These are phyloP conservation scores for Mohoua ochrocephala DNA, from an alignment of 2,113 vertebrate genomes.

Conservation along the genomic window DNA sequence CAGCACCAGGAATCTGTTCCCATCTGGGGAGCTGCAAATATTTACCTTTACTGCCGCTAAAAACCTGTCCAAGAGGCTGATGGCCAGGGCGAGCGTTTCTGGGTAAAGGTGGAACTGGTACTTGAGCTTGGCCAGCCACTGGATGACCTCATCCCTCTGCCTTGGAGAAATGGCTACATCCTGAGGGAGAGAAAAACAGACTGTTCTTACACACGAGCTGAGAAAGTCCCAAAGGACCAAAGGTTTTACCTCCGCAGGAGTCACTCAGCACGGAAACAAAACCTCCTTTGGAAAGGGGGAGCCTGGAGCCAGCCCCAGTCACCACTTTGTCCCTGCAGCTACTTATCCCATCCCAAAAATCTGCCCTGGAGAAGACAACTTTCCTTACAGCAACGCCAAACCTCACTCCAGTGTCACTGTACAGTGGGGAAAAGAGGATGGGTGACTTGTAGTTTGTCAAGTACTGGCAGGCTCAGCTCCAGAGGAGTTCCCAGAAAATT, in stretches of 20 bases:
- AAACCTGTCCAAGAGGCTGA: constrained; percentile 95
- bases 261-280: neutral
- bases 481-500: no score
- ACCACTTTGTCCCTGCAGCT: neutral
- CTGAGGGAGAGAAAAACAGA: constrained; percentile 61
- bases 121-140: constrained; percentile 90
- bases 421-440: accelerated
- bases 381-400: neutral
- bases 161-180: constrained; percentile 92
- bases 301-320: neutral
- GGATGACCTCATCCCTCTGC: constrained; percentile 94
- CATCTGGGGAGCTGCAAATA: neutral
- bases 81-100: constrained; percentile 91
- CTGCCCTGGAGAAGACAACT: neutral
- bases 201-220: neutral
- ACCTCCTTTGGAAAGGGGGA: neutral
- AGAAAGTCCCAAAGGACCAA: neutral
- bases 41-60: constrained; percentile 92
- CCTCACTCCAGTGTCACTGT: neutral
- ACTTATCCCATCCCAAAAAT: neutral
- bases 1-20: neutral
- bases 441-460: neutral
- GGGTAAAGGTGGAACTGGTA: constrained; percentile 90
- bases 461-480: neutral
- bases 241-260: neutral